Evolutionary conservation across 2,888 invertebrate genomes (phyloP).

Genomic region (Eupithecia centaureata): DNA sequence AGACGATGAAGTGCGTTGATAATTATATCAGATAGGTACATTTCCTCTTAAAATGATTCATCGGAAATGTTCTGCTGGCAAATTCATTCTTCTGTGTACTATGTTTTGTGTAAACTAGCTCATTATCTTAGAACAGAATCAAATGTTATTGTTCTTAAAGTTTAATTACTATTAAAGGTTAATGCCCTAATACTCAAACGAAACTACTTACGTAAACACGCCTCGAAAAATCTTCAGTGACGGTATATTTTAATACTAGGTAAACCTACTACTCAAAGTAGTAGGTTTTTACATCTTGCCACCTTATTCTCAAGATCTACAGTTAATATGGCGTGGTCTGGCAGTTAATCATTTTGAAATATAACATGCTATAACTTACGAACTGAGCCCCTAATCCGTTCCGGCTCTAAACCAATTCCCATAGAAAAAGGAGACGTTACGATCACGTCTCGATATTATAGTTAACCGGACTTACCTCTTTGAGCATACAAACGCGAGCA

Average conservation of each 20-base stretch:
- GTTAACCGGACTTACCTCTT: too few relatives aligned
- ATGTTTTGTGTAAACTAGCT: not conserved
- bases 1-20: conserved; percentile 2
- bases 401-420: too few relatives aligned
- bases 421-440: too few relatives aligned
- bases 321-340: not conserved
- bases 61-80: not conserved
- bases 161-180: not conserved
- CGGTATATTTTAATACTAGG: not conserved
- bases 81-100: not conserved
- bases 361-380: too few relatives aligned
- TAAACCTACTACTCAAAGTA: not conserved
- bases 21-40: not conserved
- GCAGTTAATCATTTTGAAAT: not conserved
- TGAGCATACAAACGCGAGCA: not conserved
- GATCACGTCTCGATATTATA: too few relatives aligned
- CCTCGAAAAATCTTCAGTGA: too few relatives aligned
- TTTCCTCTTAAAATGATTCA: not conserved
- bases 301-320: not conserved
- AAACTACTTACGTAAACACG: not conserved
- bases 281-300: not conserved
- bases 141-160: too few relatives aligned
- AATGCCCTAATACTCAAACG: not conserved
- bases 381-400: too few relatives aligned
- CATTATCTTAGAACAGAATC: not conserved